phyloP scores from a whole-genome alignment of 2,113 vertebrate species.

The Nanorana parkeri region DNA sequence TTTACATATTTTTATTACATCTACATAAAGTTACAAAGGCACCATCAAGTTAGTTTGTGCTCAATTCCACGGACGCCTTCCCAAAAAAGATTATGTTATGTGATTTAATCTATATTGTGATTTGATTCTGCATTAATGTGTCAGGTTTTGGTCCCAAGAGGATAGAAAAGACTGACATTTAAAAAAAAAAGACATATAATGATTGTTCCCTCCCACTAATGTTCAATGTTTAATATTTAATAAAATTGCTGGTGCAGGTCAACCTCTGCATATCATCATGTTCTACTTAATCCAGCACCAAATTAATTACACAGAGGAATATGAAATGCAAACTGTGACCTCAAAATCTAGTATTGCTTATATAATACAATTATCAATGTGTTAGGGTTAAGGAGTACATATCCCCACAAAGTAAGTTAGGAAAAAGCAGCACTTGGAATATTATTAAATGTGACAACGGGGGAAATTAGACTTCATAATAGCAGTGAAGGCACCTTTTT shows the following conservation, averaged over 20 bases:
- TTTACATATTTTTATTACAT: conserved; percentile 57
- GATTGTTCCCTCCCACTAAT: conserved; percentile 24
- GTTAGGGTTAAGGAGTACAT: no score
- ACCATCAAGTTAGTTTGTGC: conserved; percentile 42
- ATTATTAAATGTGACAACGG: no score
- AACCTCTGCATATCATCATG: no score
- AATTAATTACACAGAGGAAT: no score
- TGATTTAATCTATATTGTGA: conserved; percentile 43
- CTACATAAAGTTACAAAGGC: conserved; percentile 52
- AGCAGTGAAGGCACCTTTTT: no score
- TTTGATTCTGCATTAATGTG: conserved; percentile 43
- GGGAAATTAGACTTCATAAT: no score
- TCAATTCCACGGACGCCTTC: conserved; percentile 28
- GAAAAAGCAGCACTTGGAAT: no score
- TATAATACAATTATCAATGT: no score
- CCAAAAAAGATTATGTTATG: conserved; percentile 37
- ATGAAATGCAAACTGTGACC: no score
- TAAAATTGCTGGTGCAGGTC: not conserved
- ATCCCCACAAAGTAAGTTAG: no score
- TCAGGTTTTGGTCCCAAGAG: conserved; percentile 17
- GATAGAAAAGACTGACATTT: not conserved
- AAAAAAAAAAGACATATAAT: conserved; percentile 1
- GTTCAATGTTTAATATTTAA: conserved; percentile 5
- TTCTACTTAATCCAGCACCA: no score
- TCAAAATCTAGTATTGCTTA: no score